Evolutionary conservation across 2,113 vertebrate genomes (phyloP), one percentile per base, ranked within the genome.

Genomic region (Megaceryle maxima): DNA sequence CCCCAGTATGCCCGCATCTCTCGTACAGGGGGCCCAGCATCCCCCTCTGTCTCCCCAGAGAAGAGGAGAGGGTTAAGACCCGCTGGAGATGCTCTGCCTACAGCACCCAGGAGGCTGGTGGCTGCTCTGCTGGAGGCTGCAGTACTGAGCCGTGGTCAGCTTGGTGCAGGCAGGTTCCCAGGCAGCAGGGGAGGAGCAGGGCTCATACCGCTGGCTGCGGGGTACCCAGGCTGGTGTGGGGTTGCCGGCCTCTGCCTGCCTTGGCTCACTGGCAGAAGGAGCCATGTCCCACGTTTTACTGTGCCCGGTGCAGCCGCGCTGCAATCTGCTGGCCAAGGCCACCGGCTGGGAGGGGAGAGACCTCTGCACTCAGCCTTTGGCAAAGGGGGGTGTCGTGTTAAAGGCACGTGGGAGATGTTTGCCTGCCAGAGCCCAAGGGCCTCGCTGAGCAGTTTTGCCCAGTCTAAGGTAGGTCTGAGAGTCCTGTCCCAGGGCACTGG

Each of bases 191-290:
- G 17, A 31, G 18, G 21, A 46, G 51, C 59, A 35, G 43, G 29
- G 10, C 41, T 92, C 5, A 51, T 62, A 35, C 22, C 8, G 21
- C 0, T 0, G 26, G 33, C 39, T 72, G 64, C 31, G 4, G 10
- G 26, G 39, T 17, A n/a, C 63, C 43, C 8, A 2, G 18, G 14
- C 33, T 11, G 15, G 28, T 11, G 0, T 17, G 19, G 39, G 29
- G 37, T 8, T 66, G 10, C 51, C 25, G 43, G 12, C 13, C 20
- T 7, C 25, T 2, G 6, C 25, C 10, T 7, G 53, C 10, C n/a
- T 25, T 3, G 0, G 11, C 46, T 74, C 8, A 1, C 0, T 0
- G 43, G 11, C 11, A 41, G 41, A 82, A 67, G 53, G 51, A 76
- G 70, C 63, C 11, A 59, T 39, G 35, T 35, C 12, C 50, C 39